These are phyloP conservation scores for Drosophila hamatofila DNA, from an alignment of 2,888 invertebrate species.

Conservation along the genomic window DNA sequence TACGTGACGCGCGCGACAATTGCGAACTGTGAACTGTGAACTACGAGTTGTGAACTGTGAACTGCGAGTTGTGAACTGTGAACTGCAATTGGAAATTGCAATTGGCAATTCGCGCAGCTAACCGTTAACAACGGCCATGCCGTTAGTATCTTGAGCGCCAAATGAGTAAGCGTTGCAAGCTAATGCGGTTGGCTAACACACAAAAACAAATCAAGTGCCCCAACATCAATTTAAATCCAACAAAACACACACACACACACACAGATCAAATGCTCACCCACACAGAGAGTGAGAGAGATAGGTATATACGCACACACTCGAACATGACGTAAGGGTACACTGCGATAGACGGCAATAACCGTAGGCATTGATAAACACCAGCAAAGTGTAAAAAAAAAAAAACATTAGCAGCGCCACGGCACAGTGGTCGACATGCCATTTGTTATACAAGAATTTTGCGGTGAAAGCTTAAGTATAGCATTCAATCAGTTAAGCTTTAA, in stretches of 20 bases:
- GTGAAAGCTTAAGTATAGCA: slow-evolving; percentile 29
- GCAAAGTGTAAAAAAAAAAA: slow-evolving; percentile 76
- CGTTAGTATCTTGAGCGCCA: slow-evolving; percentile 22
- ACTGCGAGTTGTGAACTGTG: slow-evolving; percentile 23
- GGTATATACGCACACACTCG: background rate
- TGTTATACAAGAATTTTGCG: background rate
- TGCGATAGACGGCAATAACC: slow-evolving; percentile 59
- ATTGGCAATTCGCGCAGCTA: slow-evolving; percentile 36
- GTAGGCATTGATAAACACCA: slow-evolving; percentile 76
- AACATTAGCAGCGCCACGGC: slow-evolving; percentile 50
- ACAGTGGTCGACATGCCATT: slow-evolving; percentile 58
- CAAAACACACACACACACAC: slow-evolving; percentile 3
- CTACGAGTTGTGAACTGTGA: slow-evolving; percentile 5
- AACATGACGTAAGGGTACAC: slow-evolving; percentile 52
- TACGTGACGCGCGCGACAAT: slow-evolving; percentile 64
- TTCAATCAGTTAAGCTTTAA: slow-evolving; percentile 16
- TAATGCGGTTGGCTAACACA: slow-evolving; percentile 18
- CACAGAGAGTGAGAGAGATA: background rate
- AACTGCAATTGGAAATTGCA: slow-evolving; percentile 20
- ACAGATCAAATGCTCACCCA: background rate
- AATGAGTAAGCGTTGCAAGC: slow-evolving; percentile 23
- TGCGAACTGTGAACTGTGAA: slow-evolving; percentile 23
- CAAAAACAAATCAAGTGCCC: slow-evolving; percentile 51
- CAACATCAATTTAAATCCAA: slow-evolving; percentile 42
- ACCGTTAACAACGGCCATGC: slow-evolving; percentile 42